These are phyloP conservation scores for Vanessa cardui DNA, from an alignment of 2,888 invertebrate genomes.

Conservation along the genomic window DNA sequence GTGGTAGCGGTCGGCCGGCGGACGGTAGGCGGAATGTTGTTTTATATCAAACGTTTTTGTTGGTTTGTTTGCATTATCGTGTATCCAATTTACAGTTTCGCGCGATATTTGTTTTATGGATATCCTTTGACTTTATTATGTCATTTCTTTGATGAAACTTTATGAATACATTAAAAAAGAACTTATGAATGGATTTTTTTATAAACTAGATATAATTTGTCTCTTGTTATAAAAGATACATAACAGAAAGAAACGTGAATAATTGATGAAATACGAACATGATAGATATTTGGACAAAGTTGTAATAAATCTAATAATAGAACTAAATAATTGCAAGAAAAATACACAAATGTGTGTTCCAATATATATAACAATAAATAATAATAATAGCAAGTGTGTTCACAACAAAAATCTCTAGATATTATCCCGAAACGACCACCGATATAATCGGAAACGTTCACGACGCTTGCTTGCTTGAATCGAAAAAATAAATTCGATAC, in stretches of 20 bases:
- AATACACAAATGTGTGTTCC: too few species aligned
- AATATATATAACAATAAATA: too few species aligned
- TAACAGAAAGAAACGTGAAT: not conserved
- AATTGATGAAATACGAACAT: too few species aligned
- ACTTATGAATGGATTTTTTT: not conserved
- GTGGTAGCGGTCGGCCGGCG: not conserved
- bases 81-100: conserved; percentile 8
- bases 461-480: conserved; percentile 22
- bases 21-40: not conserved
- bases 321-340: too few species aligned
- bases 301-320: too few species aligned
- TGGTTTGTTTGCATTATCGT: not conserved
- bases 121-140: not conserved
- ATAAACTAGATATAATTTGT: not conserved
- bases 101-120: not conserved
- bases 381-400: too few species aligned
- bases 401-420: not conserved
- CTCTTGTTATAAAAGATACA: not conserved
- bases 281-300: too few species aligned
- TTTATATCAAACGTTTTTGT: conserved; percentile 15
- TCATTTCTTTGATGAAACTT: not conserved
- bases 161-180: too few species aligned
- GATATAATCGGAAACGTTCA: not conserved
- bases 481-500: conserved; percentile 32
- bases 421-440: not conserved